phyloP scores from a whole-genome alignment of 1,140 invertebrate genomes.

The Adoxophyes honmai region DNA sequence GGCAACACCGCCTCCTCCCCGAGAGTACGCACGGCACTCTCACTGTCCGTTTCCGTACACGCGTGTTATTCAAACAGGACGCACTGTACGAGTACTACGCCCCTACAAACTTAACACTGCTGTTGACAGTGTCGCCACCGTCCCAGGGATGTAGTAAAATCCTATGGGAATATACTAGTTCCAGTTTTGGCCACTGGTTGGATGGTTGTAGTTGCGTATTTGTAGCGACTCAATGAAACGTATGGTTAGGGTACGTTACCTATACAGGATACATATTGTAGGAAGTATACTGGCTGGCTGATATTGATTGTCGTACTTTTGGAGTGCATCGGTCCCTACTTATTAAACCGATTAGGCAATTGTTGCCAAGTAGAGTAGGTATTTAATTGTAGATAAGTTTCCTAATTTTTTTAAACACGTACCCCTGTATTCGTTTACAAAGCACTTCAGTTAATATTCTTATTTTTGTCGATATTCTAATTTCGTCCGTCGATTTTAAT shows the following conservation, averaged over 20 bases:
- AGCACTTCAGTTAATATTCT: too few relatives aligned
- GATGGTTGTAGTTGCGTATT: not conserved
- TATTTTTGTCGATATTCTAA: too few relatives aligned
- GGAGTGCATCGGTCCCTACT: too few relatives aligned
- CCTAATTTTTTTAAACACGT: too few relatives aligned
- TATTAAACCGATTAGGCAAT: too few relatives aligned
- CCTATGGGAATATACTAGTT: not conserved
- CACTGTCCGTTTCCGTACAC: constrained; percentile 29
- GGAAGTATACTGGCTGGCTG: too few relatives aligned
- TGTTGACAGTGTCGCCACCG: not conserved
- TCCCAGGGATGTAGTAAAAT: not conserved
- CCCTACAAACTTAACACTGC: not conserved
- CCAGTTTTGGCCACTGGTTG: not conserved
- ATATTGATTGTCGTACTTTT: too few relatives aligned
- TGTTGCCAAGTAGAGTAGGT: too few relatives aligned
- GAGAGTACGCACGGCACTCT: constrained; percentile 49
- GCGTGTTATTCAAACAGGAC: constrained; percentile 41
- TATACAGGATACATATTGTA: too few relatives aligned
- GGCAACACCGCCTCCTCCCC: not conserved
- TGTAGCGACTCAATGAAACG: not conserved
- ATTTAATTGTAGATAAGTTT: too few relatives aligned
- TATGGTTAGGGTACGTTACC: not conserved
- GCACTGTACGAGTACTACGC: not conserved
- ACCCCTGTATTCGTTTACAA: too few relatives aligned
- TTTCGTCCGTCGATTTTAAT: too few relatives aligned